Conservation (phyloP, 2,888 invertebrate species). For the Thymelicus acteon region DNA sequence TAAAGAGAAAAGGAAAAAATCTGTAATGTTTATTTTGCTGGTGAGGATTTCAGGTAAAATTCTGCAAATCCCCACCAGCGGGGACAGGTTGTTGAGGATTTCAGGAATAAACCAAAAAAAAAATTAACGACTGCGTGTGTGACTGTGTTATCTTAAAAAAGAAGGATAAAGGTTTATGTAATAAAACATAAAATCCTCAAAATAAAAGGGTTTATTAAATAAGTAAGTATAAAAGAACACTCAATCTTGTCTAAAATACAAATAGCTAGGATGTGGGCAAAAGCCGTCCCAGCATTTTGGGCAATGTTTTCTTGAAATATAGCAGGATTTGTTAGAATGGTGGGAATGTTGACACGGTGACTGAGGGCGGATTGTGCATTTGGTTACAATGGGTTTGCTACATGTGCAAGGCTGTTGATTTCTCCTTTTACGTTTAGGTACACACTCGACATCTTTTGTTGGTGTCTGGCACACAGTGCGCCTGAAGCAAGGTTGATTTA, state of each 20-base stretch:
- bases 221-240: not conserved
- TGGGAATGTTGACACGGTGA: not conserved
- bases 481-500: constrained; percentile 25
- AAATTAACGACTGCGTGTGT: too few species aligned
- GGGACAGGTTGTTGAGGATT: too few species aligned
- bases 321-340: constrained; percentile 22
- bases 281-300: constrained; percentile 53
- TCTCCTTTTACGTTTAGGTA: constrained; percentile 15
- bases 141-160: too few species aligned
- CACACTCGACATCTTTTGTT: not conserved
- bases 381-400: constrained; percentile 3
- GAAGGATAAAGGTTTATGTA: too few species aligned
- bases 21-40: too few species aligned
- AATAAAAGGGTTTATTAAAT: too few species aligned
- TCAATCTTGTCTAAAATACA: constrained; percentile 51
- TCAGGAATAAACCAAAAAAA: too few species aligned
- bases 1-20: too few species aligned
- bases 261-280: constrained; percentile 58
- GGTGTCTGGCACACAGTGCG: constrained; percentile 9
- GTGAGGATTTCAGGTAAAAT: too few species aligned
- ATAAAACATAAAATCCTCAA: too few species aligned
- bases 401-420: not conserved
- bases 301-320: constrained; percentile 44
- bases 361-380: constrained; percentile 21
- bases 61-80: too few species aligned